A percentile compares a stretch with the other conserved stretches of the same genome.
Evolutionary conservation across 2,797 vertebrate genomes (phyloP).

Genomic region (Rhynchonycteris naso): DNA sequence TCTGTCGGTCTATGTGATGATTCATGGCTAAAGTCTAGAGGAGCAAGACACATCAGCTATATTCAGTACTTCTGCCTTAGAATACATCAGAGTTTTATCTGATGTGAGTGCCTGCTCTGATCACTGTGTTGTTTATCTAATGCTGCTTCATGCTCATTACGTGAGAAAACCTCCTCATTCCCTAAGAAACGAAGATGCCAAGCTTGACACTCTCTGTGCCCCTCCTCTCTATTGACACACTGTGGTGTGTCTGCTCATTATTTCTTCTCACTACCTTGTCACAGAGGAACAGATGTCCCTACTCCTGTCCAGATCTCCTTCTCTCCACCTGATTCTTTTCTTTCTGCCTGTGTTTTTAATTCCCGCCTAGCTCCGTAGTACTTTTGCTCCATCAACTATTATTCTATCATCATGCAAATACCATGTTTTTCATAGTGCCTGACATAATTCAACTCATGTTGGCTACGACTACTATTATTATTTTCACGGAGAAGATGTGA

Average conservation of each 20-base stretch:
- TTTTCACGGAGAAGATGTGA: neutral
- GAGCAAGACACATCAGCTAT: neutral
- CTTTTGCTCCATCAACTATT: neutral
- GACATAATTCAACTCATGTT: neutral
- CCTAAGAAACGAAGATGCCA: neutral
- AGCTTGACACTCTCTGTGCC: neutral
- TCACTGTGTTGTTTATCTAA: neutral
- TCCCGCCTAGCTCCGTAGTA: neutral
- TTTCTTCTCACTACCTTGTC: neutral
- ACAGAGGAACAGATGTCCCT: neutral
- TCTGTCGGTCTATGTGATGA: neutral
- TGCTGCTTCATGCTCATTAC: neutral
- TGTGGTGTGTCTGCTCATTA: neutral
- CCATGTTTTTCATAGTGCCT: neutral
- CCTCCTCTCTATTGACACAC: neutral
- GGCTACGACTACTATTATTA: neutral
- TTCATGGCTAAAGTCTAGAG: neutral
- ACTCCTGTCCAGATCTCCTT: neutral
- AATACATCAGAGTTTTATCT: neutral
- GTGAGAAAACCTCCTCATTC: neutral
- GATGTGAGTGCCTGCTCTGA: neutral
- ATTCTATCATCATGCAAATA: neutral
- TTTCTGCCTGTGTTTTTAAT: neutral
- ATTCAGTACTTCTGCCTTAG: neutral
- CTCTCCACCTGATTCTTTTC: neutral